These are phyloP conservation scores for Nymphalis io DNA, from an alignment of 1,140 invertebrate species.

Conservation along the genomic window DNA sequence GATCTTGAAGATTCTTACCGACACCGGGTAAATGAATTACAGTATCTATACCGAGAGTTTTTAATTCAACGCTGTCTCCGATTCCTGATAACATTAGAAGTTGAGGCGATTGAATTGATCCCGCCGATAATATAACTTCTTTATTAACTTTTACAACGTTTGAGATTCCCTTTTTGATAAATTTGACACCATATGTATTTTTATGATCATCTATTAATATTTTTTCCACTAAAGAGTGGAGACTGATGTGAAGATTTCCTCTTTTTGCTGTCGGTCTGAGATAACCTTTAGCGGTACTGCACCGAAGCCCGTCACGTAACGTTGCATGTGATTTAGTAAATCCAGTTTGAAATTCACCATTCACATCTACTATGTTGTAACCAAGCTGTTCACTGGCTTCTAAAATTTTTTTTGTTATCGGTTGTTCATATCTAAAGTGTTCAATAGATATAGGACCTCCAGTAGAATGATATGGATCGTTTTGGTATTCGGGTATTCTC, in stretches of 20 bases:
- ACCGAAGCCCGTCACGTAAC: constrained; percentile 89
- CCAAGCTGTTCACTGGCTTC: constrained; percentile 86
- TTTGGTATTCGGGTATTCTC: constrained; percentile 81
- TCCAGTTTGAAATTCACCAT: constrained; percentile 87
- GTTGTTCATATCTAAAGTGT: constrained; percentile 83
- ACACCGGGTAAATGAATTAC: constrained; percentile 86
- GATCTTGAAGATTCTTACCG: constrained; percentile 90
- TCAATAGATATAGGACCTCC: constrained; percentile 86
- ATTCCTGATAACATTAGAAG: constrained; percentile 90
- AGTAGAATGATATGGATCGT: constrained; percentile 85
- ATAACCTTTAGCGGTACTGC: constrained; percentile 91
- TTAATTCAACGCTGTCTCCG: constrained; percentile 85
- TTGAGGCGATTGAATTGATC: constrained; percentile 87
- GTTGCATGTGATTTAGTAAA: constrained; percentile 89
- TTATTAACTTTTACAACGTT: constrained; percentile 80
- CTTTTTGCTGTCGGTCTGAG: constrained; percentile 86
- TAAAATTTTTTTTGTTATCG: constrained; percentile 84
- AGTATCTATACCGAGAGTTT: constrained; percentile 82
- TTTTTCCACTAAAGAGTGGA: constrained; percentile 84
- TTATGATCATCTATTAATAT: constrained; percentile 83
- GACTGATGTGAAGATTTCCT: constrained; percentile 87
- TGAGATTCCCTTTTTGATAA: constrained; percentile 78
- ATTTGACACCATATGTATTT: constrained; percentile 83
- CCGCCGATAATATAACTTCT: constrained; percentile 88
- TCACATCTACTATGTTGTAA: constrained; percentile 87